phyloP scores from a whole-genome alignment of 2,113 vertebrate species.

The Brachionichthys hirsutus region DNA sequence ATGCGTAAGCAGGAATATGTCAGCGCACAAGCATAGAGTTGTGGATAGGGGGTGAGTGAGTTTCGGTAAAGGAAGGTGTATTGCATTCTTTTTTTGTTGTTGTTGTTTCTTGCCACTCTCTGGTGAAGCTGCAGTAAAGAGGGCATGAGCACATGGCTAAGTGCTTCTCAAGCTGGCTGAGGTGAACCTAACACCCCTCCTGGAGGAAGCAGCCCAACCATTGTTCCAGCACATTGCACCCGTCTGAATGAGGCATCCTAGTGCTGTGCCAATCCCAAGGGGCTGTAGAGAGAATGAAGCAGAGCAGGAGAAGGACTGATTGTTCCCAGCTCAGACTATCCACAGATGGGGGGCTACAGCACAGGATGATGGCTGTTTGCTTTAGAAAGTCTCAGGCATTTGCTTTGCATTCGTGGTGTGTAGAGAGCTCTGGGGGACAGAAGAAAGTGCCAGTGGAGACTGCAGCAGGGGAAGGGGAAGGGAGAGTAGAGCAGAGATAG shows the following conservation, averaged over 20 bases:
- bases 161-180: slow-evolving; percentile 64
- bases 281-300: slow-evolving; percentile 55
- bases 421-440: slow-evolving; percentile 65
- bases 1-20: slow-evolving; percentile 1
- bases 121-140: slow-evolving; percentile 43
- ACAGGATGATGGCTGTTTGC: slow-evolving; percentile 75
- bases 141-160: slow-evolving; percentile 59
- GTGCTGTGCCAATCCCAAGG: slow-evolving; percentile 57
- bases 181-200: slow-evolving; percentile 67
- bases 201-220: slow-evolving; percentile 61
- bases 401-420: slow-evolving; percentile 63
- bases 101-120: slow-evolving; percentile 55
- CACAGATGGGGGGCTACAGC: slow-evolving; percentile 75
- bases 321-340: slow-evolving; percentile 71
- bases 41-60: slow-evolving; percentile 3
- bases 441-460: slow-evolving; percentile 62
- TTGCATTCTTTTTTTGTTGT: neutral
- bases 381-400: slow-evolving; percentile 73
- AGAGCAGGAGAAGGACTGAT: slow-evolving; percentile 68
- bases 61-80: slow-evolving; percentile 18
- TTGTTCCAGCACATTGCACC: slow-evolving; percentile 78
- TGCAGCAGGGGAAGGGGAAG: slow-evolving; percentile 57
- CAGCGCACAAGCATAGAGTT: neutral
- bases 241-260: slow-evolving; percentile 70
- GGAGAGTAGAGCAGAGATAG: slow-evolving; percentile 15